phyloP scores from a whole-genome alignment of 2,797 vertebrate genomes.

The Australoheros facetus region DNA sequence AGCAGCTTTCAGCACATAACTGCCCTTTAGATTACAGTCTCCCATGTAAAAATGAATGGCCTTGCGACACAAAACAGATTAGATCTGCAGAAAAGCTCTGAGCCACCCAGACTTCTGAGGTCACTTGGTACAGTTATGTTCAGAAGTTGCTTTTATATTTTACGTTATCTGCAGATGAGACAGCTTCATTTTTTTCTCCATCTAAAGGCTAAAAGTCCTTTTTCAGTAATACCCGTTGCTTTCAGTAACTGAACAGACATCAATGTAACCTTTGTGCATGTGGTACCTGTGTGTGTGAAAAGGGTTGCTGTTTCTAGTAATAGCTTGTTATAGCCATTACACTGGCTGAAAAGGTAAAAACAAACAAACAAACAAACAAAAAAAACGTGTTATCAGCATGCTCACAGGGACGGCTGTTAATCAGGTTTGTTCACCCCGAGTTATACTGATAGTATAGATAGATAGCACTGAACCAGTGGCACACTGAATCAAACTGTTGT shows the following conservation, averaged over 20 bases:
- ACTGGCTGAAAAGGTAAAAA: not conserved
- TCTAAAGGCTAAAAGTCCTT: not conserved
- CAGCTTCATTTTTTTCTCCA: not conserved
- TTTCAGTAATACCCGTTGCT: not conserved
- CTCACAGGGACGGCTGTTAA: not conserved
- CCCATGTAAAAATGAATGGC: not conserved
- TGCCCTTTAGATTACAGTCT: not conserved
- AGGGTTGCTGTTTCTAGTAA: not conserved
- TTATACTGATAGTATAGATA: rapidly evolving
- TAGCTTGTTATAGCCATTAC: not conserved
- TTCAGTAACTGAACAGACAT: not conserved
- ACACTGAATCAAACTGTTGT: not conserved
- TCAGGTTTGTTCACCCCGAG: not conserved
- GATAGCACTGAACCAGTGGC: not conserved
- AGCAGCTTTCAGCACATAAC: not conserved
- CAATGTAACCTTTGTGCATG: not conserved
- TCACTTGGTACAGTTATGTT: not conserved
- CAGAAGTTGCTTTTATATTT: not conserved
- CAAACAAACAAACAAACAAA: too few species aligned
- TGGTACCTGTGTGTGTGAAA: not conserved
- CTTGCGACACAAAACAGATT: not conserved
- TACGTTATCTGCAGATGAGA: not conserved
- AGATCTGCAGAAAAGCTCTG: not conserved
- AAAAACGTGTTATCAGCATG: too few species aligned
- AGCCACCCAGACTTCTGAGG: not conserved